These are phyloP conservation scores for Crocuta crocuta DNA, from an alignment of 2,113 vertebrate species.

Conservation along the genomic window DNA sequence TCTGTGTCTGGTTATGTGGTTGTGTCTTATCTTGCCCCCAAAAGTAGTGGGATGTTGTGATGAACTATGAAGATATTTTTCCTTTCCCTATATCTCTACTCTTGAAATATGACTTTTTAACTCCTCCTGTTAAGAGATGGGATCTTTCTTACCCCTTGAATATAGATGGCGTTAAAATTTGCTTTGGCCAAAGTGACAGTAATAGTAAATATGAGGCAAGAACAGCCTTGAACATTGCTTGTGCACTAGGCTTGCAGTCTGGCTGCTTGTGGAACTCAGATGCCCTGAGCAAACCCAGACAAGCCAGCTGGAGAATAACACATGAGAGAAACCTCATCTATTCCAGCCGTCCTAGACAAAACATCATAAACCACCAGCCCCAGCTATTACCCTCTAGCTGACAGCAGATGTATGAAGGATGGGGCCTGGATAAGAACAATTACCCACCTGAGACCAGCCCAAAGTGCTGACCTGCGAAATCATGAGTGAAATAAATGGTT, in stretches of 20 bases:
- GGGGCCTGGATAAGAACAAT: background rate
- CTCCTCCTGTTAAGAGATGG: background rate
- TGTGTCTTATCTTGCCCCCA: background rate
- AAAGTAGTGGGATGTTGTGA: background rate
- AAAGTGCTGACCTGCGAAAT: background rate
- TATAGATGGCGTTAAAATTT: background rate
- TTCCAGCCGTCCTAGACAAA: background rate
- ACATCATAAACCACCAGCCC: background rate
- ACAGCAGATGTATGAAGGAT: background rate
- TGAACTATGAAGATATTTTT: background rate
- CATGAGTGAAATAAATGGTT: background rate
- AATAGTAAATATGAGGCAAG: background rate
- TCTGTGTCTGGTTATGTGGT: background rate
- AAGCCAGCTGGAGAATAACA: background rate
- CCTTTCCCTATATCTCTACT: background rate
- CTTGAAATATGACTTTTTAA: background rate
- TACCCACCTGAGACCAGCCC: background rate
- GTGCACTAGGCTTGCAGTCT: background rate
- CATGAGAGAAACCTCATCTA: background rate
- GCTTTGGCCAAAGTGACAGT: background rate
- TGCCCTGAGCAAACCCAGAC: background rate
- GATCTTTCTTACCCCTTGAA: background rate
- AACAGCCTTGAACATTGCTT: background rate
- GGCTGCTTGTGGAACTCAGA: background rate
- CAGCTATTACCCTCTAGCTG: background rate